Percentiles rank a stretch among this genome's conserved stretches.
phyloP scores from a whole-genome alignment of 2,888 invertebrate species.

The Belgica antarctica region DNA sequence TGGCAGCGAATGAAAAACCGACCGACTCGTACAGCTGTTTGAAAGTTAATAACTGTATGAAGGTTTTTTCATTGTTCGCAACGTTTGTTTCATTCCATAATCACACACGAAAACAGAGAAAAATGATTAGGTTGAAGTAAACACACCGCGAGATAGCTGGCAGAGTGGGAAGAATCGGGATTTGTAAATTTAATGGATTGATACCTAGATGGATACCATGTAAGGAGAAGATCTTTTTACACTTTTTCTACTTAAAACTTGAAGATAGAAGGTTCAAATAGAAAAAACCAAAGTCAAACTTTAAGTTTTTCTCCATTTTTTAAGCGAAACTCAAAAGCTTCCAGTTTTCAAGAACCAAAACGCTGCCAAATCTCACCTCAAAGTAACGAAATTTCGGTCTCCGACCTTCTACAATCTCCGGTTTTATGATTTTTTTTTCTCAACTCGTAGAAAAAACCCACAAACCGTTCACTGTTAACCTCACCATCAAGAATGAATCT shows the following conservation, averaged over 20 bases:
- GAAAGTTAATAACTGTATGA: slow-evolving; percentile 1
- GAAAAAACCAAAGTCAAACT: no score
- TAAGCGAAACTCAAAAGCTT: neutral
- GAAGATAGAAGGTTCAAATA: neutral
- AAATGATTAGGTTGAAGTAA: no score
- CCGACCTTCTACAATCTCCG: no score
- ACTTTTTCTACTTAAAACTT: neutral
- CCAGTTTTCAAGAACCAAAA: no score
- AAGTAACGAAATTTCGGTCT: no score
- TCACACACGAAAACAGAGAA: neutral
- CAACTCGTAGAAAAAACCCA: no score
- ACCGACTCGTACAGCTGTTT: neutral
- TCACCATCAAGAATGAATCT: no score
- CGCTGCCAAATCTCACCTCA: neutral
- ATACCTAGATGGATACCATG: neutral
- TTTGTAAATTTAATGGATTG: neutral
- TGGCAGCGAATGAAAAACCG: neutral
- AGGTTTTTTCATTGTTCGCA: neutral
- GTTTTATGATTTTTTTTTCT: no score
- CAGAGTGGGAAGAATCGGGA: no score
- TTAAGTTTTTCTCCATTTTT: no score
- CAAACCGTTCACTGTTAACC: no score
- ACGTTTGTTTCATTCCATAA: neutral
- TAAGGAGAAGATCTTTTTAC: neutral
- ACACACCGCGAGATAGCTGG: no score